Conservation (phyloP, 2,113 vertebrate genomes). For the Eudyptes chrysolophus region DNA sequence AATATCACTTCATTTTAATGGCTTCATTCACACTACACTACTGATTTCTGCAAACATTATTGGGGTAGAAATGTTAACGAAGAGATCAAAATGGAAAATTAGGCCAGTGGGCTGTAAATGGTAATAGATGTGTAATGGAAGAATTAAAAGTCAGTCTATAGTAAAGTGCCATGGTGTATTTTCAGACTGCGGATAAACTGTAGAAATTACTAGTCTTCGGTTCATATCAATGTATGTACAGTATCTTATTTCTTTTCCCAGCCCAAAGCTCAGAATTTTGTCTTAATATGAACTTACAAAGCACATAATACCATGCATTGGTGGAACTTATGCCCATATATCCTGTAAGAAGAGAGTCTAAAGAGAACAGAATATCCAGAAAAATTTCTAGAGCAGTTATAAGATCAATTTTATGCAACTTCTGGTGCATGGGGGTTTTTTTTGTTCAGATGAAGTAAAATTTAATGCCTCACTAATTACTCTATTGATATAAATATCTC, state of each 20-base stretch:
- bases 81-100: neutral
- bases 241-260: neutral
- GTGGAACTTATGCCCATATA: neutral
- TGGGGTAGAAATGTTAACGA: neutral
- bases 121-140: neutral
- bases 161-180: neutral
- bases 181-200: neutral
- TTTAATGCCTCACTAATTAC: neutral
- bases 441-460: neutral
- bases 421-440: neutral
- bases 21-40: neutral
- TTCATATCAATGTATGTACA: neutral
- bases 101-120: neutral
- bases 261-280: slow-evolving; percentile 6
- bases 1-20: neutral
- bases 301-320: neutral
- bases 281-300: neutral
- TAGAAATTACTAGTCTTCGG: neutral
- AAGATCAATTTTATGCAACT: neutral
- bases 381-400: neutral
- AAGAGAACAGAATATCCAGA: neutral
- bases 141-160: neutral
- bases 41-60: neutral
- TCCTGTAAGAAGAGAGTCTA: neutral
- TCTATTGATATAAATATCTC: neutral